These are phyloP conservation scores for Steinernema scapterisci DNA, from an alignment of 2,888 invertebrate species.

Conservation along the genomic window DNA sequence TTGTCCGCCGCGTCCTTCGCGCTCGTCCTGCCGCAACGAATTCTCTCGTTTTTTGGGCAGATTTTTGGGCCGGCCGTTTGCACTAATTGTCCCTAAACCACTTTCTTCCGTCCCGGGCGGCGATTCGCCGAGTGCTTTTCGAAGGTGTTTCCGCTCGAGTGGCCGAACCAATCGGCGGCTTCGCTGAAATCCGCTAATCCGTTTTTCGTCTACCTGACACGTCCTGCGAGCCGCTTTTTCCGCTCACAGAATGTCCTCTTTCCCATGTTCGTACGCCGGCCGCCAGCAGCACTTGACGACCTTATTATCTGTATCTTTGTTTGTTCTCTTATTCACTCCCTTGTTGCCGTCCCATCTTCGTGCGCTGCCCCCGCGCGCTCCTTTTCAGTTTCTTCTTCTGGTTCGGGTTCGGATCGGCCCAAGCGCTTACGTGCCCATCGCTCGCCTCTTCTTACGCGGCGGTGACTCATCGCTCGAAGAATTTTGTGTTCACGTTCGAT, in stretches of 20 bases:
- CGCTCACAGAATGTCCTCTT: background rate
- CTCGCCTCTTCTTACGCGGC: background rate
- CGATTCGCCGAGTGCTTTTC: background rate
- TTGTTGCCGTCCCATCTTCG: background rate
- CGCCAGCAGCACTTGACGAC: background rate
- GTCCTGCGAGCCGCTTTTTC: background rate
- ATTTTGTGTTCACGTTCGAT: background rate
- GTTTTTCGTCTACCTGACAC: background rate
- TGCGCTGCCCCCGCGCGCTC: background rate
- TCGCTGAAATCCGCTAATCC: background rate
- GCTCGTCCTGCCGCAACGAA: background rate
- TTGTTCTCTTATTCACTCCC: constrained; percentile 1
- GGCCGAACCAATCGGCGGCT: background rate
- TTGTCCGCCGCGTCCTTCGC: constrained; percentile 17
- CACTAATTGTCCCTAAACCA: constrained; percentile 23
- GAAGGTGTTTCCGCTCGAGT: constrained; percentile 2
- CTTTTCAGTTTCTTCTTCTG: background rate
- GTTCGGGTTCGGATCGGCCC: background rate
- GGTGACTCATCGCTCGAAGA: constrained; percentile 1
- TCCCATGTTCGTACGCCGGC: background rate
- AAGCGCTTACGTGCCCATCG: background rate
- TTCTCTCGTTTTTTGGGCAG: background rate
- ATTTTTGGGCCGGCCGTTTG: background rate
- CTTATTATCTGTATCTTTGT: constrained; percentile 8
- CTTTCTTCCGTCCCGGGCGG: background rate